Conservation (phyloP, 2,888 invertebrate genomes). For the Crocallis elinguaria region DNA sequence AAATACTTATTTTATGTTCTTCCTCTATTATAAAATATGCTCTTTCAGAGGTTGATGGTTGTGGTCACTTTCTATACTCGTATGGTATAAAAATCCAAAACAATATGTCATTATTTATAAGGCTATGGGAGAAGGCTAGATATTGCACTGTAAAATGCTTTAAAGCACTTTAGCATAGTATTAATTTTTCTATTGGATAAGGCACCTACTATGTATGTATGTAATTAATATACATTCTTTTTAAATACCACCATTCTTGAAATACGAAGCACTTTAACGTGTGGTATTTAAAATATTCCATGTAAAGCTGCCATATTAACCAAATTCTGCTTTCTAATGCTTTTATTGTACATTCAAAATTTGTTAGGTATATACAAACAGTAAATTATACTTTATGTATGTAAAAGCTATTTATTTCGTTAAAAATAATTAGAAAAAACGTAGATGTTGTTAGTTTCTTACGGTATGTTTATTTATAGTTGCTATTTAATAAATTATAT, state of each 20-base stretch:
- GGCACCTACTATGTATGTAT: conserved; percentile 36
- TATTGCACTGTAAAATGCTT: conserved; percentile 50
- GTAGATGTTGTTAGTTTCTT: conserved; percentile 37
- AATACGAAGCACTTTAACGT: neutral
- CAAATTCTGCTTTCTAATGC: conserved; percentile 67
- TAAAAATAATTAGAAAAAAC: conserved; percentile 22
- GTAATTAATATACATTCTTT: conserved; percentile 41
- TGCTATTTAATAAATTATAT: conserved; percentile 48
- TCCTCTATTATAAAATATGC: neutral
- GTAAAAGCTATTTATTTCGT: conserved; percentile 22
- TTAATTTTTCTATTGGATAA: conserved; percentile 27
- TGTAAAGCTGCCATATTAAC: conserved; percentile 56
- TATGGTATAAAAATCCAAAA: conserved; percentile 24
- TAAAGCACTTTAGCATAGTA: conserved; percentile 43
- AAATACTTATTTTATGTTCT: conserved; percentile 25
- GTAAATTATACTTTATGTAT: conserved; percentile 10
- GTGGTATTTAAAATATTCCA: conserved; percentile 42
- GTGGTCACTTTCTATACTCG: conserved; percentile 31
- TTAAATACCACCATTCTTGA: conserved; percentile 39
- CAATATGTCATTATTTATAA: conserved; percentile 25
- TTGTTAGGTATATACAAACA: conserved; percentile 1
- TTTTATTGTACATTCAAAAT: conserved; percentile 42
- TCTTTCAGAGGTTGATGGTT: conserved; percentile 25
- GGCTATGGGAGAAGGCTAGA: conserved; percentile 34
- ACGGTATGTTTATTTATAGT: conserved; percentile 30